Evolutionary conservation across 30 jellyfish, hydroid and myxozoan species (phyloP).

Genomic region (Mastigias papua): DNA sequence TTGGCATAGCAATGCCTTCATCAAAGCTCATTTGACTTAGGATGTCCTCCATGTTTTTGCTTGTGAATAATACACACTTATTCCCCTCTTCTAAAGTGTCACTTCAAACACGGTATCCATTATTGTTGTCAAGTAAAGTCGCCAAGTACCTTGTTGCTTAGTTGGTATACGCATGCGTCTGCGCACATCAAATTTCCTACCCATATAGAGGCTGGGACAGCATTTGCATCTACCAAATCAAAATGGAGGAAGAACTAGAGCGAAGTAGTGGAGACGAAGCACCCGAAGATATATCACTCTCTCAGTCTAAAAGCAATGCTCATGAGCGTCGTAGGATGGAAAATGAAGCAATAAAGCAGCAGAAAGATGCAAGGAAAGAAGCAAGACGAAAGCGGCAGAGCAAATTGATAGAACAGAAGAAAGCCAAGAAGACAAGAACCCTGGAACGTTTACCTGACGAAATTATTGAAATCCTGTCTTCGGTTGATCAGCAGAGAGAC

Average conservation of each 20-base stretch:
- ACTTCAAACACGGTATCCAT: background rate
- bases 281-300: constrained; percentile 70
- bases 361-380: constrained; percentile 41
- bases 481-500: constrained; percentile 1
- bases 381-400: constrained; percentile 45
- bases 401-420: constrained; percentile 32
- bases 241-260: constrained; percentile 5
- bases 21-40: constrained; percentile 93
- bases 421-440: background rate
- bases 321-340: constrained; percentile 41
- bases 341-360: constrained; percentile 18
- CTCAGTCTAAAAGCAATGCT: constrained; percentile 58
- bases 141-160: constrained; percentile 17
- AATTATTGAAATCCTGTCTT: constrained; percentile 42
- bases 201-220: background rate
- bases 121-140: constrained; percentile 17
- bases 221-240: background rate
- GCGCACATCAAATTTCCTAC: background rate
- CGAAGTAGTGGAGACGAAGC: constrained; percentile 71
- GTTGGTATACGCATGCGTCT: constrained; percentile 14
- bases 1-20: constrained; percentile 96
- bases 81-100: background rate
- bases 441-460: constrained; percentile 62
- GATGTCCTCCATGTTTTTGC: constrained; percentile 78
- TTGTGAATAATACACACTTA: background rate